Conservation (phyloP, 2,113 vertebrate species). For the Pseudopipra pipra region DNA sequence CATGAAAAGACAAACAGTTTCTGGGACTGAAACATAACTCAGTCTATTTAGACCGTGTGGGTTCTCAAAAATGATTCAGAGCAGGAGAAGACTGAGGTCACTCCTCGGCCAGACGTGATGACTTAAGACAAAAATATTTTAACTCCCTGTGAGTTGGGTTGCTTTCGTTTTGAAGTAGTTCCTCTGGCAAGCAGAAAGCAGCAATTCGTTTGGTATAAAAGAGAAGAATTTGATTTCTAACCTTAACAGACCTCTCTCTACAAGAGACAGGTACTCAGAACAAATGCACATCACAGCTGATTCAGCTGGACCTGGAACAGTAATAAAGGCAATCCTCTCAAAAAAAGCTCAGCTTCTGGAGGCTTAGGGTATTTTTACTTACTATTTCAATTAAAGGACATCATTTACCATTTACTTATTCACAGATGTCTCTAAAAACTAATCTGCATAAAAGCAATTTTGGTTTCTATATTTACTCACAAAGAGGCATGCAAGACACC, state of each 20-base stretch:
- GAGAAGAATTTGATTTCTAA: neutral
- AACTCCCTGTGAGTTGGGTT: neutral
- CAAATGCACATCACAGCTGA: neutral
- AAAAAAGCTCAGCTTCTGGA: neutral
- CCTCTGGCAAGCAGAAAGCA: neutral
- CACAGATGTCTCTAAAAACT: neutral
- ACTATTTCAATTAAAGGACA: neutral
- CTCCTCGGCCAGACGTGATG: neutral
- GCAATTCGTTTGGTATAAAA: neutral
- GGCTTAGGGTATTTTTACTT: neutral
- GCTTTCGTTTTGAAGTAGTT: neutral
- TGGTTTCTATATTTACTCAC: neutral
- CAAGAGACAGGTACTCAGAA: neutral
- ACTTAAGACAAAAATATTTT: slow-evolving; percentile 21
- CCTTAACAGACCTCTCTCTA: neutral
- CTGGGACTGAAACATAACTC: slow-evolving; percentile 13
- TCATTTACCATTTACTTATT: neutral
- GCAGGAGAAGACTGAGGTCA: slow-evolving; percentile 40
- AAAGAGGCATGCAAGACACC: neutral
- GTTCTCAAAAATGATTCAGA: slow-evolving; percentile 31
- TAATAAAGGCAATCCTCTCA: neutral
- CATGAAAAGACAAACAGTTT: slow-evolving; percentile 38
- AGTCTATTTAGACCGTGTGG: neutral
- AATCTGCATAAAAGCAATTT: neutral
- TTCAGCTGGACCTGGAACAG: neutral